A percentile compares a stretch with the other conserved stretches of the same genome.
Conservation (phyloP, 2,113 vertebrate species). For the Oreocharis arfaki region DNA sequence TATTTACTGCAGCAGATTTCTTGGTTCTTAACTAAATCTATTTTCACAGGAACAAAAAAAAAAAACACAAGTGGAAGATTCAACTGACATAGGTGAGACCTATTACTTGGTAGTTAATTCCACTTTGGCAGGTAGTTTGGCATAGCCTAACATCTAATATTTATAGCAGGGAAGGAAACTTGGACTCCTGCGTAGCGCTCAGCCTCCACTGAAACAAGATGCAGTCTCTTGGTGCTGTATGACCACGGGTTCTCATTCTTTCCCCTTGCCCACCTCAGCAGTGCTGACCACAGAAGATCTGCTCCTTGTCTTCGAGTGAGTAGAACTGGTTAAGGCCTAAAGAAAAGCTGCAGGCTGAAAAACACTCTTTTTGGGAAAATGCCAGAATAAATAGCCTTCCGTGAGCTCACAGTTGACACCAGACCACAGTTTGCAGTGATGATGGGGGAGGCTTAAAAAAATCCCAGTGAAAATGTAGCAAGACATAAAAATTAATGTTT, state of each 20-base stretch:
- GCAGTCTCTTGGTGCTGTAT: neutral
- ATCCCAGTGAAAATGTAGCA: neutral
- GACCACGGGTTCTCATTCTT: neutral
- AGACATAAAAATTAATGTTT: neutral
- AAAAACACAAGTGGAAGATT: neutral
- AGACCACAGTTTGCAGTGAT: neutral
- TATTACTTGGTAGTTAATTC: neutral
- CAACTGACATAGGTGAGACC: neutral
- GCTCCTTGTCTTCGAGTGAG: neutral
- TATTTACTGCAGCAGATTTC: neutral
- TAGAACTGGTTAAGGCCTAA: neutral
- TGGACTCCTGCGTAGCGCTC: neutral
- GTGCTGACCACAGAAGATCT: neutral
- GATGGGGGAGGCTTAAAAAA: neutral
- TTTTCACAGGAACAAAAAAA: neutral
- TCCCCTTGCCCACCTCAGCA: neutral
- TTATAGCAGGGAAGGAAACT: neutral
- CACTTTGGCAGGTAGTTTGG: neutral
- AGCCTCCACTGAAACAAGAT: neutral
- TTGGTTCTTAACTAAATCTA: neutral
- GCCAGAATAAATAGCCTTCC: constrained; percentile 13
- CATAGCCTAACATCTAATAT: neutral
- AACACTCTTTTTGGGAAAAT: neutral
- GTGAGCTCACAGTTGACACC: neutral
- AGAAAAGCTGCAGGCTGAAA: neutral